Base-by-base conservation (phyloP, 2,888 invertebrate species). In the Heteromurus nitidus region DNA sequence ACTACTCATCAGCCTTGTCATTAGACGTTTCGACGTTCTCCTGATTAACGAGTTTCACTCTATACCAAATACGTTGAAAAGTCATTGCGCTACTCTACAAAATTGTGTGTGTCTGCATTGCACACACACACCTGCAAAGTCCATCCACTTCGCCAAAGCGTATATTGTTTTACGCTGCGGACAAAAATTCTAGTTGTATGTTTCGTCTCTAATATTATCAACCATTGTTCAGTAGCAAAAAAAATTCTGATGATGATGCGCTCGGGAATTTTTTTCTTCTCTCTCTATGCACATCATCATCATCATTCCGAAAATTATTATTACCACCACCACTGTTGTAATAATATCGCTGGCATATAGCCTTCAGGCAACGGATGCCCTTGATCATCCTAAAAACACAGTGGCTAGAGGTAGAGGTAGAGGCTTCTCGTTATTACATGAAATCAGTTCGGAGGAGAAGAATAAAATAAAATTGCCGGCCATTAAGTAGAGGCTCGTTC, bases 281-380 rank as follows among this genome's bases (percentile, higher is more conserved):
- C 13, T 47, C 47, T 47, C n/a, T 13, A n/a, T 36, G 36, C n/a
- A n/a, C n/a, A n/a, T n/a, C n/a, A n/a, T n/a, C n/a, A 36, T 36
- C 13, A 5, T 36, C 13, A 36, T 36, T 36, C 36, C 13, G 36
- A 5, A 36, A 5, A 36, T 36, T 13, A 9, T 53, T 53, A 53
- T 53, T 60, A 11, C 7, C 60, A 60, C n/a, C n/a, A 60, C 53
- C n/a, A n/a, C n/a, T n/a, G n/a, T n/a, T n/a, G n/a, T n/a, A n/a
- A n/a, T n/a, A n/a, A n/a, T n/a, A n/a, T n/a, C n/a, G n/a, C n/a
- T n/a, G n/a, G n/a, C n/a, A n/a, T n/a, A n/a, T n/a, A 60, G 60
- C 60, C 60, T 60, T 60, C 60, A 60, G 60, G 60, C 60, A 60
- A 60, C 26, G 60, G 60, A 28, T 60, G 60, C 60, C 60, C 60